Base-by-base conservation (phyloP, 2,888 invertebrate genomes). In the Opisthograptis luteolata region DNA sequence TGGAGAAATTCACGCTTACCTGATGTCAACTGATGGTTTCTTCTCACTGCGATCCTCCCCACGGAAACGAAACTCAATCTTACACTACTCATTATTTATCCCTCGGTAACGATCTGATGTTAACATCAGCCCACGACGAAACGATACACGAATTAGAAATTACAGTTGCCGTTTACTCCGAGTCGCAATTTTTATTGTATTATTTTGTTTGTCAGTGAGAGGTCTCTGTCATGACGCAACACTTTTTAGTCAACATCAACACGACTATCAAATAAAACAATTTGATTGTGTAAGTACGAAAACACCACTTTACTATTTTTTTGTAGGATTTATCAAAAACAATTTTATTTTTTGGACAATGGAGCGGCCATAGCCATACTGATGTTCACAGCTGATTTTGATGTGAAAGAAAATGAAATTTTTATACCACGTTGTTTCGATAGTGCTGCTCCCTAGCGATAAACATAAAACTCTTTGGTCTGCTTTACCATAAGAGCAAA, bases 301-400 rank as follows among this genome's bases (percentile, higher is more conserved):
- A 81, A 81, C 79, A 78, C 73, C 81, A 82, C 84, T 81, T 76
- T 83, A 71, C 79, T 84, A 77, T 84, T 84, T 84, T 76, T 82
- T 83, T 80, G 73, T 72, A 76, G 73, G 74, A 75, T 77, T 77
- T 78, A 79, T 77, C 76, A 81, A 82, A 81, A 86, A 74, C 76
- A 81, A 82, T 74, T 83, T 83, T 87, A 87, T 87, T 86, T 86
- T 82, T 71, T 71, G 73, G 70, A 66, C 82, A 81, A 68, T 70
- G 66, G 79, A 86, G 87, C 89, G 87, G 91, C 90, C 91, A 91
- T 91, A 87, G 91, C 90, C 91, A 91, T 91, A 87, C 82, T 88
- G 89, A 86, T 84, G 84, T 85, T 84, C 87, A 91, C 91, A 91
- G 91, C 91, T 91, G 91, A 91, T 91, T 91, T 90, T 89, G 89